Conservation (phyloP, 35 echinoderm and acorn worm genomes). For the Patiria miniata region DNA sequence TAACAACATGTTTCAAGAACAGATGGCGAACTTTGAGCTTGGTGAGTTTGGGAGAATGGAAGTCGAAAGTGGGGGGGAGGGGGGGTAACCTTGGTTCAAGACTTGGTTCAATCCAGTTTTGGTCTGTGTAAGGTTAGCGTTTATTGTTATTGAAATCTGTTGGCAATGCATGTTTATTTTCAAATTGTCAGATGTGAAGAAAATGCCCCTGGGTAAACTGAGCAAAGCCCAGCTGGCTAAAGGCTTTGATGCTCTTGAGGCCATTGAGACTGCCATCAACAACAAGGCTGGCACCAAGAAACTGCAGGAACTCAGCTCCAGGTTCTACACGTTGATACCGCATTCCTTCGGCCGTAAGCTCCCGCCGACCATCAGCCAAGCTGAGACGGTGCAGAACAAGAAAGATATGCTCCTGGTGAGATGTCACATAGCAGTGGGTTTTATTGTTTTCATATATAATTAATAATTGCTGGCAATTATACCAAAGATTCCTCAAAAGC, state of each 20-base stretch:
- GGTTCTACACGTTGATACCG: slow-evolving; percentile 86
- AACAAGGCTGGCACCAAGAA: slow-evolving; percentile 18
- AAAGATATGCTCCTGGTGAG: slow-evolving; percentile 92
- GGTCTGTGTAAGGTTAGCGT: no score
- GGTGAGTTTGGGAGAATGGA: slow-evolving; percentile 60
- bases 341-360: slow-evolving; percentile 92
- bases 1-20: slow-evolving; percentile 96
- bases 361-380: slow-evolving; percentile 68
- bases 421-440: no score
- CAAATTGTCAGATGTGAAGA: slow-evolving; percentile 92
- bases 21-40: slow-evolving; percentile 96
- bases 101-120: no score
- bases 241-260: slow-evolving; percentile 87
- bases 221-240: slow-evolving; percentile 91
- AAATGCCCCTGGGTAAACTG: slow-evolving; percentile 92
- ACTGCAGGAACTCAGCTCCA: slow-evolving; percentile 67
- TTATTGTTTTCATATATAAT: neutral
- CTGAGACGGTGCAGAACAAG: slow-evolving; percentile 73
- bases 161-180: no score
- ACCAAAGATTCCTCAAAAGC: no score
- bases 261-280: slow-evolving; percentile 75
- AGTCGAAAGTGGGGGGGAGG: no score
- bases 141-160: no score
- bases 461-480: no score
- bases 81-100: no score